Evolutionary conservation across 2,797 vertebrate genomes (phyloP).

Genomic region (Pangasius mekongensis): DNA sequence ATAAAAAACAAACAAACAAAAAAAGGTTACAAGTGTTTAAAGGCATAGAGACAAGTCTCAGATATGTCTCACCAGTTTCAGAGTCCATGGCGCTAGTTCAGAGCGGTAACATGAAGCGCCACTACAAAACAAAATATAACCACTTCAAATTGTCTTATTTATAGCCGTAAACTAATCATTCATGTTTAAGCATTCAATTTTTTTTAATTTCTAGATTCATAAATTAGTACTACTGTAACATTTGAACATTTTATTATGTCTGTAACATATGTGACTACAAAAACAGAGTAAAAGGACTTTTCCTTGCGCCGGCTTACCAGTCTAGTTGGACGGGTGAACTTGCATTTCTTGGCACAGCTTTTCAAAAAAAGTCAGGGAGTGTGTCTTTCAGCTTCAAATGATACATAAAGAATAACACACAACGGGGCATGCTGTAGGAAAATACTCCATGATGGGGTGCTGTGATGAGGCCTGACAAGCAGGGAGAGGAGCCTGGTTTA

Average conservation of each 20-base stretch:
- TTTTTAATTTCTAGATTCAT: no score
- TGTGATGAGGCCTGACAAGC: background rate
- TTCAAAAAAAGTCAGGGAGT: background rate
- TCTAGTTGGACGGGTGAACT: background rate
- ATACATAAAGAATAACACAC: background rate
- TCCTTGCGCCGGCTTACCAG: background rate
- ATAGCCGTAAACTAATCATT: no score
- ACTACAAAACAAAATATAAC: background rate
- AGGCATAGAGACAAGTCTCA: background rate
- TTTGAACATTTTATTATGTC: background rate
- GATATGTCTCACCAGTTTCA: background rate
- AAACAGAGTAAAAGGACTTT: background rate
- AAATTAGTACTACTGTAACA: background rate
- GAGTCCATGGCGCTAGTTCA: background rate
- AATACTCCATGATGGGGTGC: background rate
- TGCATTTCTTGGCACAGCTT: background rate
- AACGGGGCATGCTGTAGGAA: background rate
- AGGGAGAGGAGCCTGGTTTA: background rate
- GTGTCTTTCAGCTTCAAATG: background rate
- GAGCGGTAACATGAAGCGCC: background rate
- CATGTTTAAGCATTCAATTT: no score
- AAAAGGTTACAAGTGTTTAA: background rate
- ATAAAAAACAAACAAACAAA: no score
- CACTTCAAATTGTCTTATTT: background rate
- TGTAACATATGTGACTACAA: background rate